Evolutionary conservation across 1,140 invertebrate genomes (phyloP).

Genomic region (Homarus americanus): DNA sequence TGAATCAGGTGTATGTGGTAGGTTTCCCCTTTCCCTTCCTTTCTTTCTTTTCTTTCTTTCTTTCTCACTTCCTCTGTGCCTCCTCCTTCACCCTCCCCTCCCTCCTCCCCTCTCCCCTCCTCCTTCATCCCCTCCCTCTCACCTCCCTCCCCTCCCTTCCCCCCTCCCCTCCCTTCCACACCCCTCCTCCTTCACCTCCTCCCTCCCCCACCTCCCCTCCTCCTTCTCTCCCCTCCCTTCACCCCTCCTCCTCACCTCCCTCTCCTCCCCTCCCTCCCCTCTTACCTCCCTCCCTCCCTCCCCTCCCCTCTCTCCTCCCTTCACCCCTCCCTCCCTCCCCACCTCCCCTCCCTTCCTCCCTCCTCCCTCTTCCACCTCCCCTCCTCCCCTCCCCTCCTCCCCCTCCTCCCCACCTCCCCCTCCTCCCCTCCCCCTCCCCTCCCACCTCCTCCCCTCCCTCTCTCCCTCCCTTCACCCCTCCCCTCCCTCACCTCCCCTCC

Average conservation of each 20-base stretch:
- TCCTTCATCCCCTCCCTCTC: neutral
- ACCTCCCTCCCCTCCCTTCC: neutral
- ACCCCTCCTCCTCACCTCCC: too few relatives aligned
- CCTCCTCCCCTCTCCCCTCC: neutral
- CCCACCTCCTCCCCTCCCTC: too few relatives aligned
- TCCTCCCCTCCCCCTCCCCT: too few relatives aligned
- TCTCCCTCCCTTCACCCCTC: neutral
- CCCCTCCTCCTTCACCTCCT: neutral
- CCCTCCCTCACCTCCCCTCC: neutral
- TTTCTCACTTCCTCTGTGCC: neutral
- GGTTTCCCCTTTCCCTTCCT: neutral
- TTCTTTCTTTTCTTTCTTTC: slow-evolving; percentile 6
- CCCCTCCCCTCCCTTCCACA: neutral
- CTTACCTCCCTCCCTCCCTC: too few relatives aligned
- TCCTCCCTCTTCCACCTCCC: too few relatives aligned
- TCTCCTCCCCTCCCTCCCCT: too few relatives aligned
- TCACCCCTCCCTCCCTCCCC: too few relatives aligned
- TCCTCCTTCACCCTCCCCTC: neutral
- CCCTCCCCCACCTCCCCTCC: neutral
- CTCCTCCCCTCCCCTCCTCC: too few relatives aligned
- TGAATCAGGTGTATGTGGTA: too few relatives aligned
- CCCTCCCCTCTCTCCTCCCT: too few relatives aligned
- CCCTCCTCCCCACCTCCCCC: too few relatives aligned
- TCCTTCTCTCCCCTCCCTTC: neutral
- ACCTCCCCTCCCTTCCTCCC: too few relatives aligned